A percentile compares a stretch with the other conserved stretches of the same genome.
Evolutionary conservation across 2,888 invertebrate genomes (phyloP).

Genomic region (Julus scanicus): DNA sequence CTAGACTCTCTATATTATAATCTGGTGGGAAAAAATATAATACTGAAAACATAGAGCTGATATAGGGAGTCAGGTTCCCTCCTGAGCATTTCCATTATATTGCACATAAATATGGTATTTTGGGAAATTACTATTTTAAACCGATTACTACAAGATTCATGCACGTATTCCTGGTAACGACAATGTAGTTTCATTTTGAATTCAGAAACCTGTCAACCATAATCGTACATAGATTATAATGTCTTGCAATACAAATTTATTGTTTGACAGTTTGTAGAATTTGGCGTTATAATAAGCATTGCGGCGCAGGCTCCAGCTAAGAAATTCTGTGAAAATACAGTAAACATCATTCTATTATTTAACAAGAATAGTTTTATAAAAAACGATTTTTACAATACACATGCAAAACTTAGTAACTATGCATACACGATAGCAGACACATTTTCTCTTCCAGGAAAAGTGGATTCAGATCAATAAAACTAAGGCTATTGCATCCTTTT

Average conservation of each 20-base stretch:
- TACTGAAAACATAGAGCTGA: too few species aligned
- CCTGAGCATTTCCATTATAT: too few species aligned
- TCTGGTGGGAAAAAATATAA: too few species aligned
- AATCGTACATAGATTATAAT: background rate
- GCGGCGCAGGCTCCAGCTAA: background rate
- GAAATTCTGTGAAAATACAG: background rate
- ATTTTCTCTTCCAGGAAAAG: background rate
- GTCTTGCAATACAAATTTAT: background rate
- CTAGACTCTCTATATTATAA: too few species aligned
- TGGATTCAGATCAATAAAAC: slow-evolving; percentile 41
- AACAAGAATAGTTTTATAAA: background rate
- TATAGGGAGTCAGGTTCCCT: too few species aligned
- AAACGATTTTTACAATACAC: too few species aligned
- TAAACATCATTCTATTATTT: background rate
- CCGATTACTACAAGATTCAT: too few species aligned
- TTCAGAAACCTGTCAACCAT: too few species aligned
- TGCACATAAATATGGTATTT: too few species aligned
- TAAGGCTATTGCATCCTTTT: slow-evolving; percentile 46
- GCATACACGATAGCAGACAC: background rate
- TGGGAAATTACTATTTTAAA: too few species aligned
- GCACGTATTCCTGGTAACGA: too few species aligned
- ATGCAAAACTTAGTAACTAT: background rate
- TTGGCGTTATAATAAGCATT: background rate
- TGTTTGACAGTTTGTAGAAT: background rate
- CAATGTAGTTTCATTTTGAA: too few species aligned